Evolutionary conservation across 1,140 invertebrate species (phyloP).

Genomic region (Meloidogyne chitwoodi): DNA sequence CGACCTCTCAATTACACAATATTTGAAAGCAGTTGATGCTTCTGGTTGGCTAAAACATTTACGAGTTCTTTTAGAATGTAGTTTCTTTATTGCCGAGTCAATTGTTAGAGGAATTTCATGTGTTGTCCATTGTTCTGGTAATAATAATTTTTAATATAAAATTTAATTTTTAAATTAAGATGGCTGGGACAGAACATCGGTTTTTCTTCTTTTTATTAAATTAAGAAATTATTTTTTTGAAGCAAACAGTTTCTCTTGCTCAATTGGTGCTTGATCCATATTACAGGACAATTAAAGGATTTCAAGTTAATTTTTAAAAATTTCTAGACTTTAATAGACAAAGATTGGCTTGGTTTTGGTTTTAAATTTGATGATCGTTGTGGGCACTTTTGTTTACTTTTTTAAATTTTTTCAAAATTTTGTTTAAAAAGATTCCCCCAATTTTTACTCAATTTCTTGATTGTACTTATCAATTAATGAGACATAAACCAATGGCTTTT

Average conservation of each 20-base stretch:
- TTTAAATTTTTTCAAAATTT: background rate
- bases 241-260: constrained; percentile 91
- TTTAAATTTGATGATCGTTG: constrained; percentile 89
- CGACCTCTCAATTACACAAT: constrained; percentile 85
- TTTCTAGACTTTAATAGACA: constrained; percentile 72
- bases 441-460: constrained; percentile 94
- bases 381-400: constrained; percentile 75
- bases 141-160: background rate
- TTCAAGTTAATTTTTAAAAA: constrained; percentile 24
- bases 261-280: constrained; percentile 86
- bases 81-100: constrained; percentile 48
- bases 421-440: constrained; percentile 65
- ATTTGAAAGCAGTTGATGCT: constrained; percentile 83
- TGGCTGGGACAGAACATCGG: background rate
- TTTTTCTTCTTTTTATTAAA: background rate
- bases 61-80: constrained; percentile 77
- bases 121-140: constrained; percentile 82
- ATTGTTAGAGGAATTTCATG: constrained; percentile 60
- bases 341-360: constrained; percentile 92
- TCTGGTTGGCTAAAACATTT: constrained; percentile 95
- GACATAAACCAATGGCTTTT: constrained; percentile 83
- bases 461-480: constrained; percentile 83
- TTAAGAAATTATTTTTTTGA: constrained; percentile 64
- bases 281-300: constrained; percentile 68
- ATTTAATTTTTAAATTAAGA: background rate